A percentile compares a stretch with the other conserved stretches of the same genome.
Conservation (phyloP, 1,140 invertebrate species). For the Drosophila asahinai region DNA sequence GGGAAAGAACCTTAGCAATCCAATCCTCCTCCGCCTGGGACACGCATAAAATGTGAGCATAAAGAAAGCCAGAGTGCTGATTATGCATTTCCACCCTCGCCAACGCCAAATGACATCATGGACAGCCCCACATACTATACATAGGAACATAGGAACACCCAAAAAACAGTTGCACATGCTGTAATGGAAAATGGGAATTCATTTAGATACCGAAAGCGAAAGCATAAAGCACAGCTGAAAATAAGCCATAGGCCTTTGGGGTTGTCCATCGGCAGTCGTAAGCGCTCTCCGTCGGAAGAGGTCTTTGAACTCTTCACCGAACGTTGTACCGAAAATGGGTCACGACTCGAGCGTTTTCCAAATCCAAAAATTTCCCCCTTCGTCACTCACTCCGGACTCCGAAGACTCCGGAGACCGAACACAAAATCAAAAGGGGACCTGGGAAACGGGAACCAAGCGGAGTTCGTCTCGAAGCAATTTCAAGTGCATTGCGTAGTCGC, state of each 20-base stretch:
- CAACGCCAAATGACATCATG: constrained; percentile 66
- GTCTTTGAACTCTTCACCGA: constrained; percentile 70
- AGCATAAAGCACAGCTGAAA: constrained; percentile 56
- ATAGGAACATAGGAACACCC: neutral
- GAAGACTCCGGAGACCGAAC: neutral
- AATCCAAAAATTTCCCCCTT: constrained; percentile 55
- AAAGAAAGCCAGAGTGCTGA: constrained; percentile 34
- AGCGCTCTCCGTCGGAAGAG: constrained; percentile 16
- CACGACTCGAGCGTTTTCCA: constrained; percentile 58
- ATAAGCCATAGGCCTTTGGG: constrained; percentile 61
- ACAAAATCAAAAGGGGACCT: constrained; percentile 17
- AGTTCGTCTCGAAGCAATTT: constrained; percentile 58
- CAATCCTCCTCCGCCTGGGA: constrained; percentile 56
- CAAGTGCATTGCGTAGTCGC: constrained; percentile 75
- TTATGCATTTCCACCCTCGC: constrained; percentile 74
- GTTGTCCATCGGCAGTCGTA: constrained; percentile 42
- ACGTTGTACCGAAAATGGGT: constrained; percentile 72
- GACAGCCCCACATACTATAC: constrained; percentile 2
- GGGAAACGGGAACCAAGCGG: constrained; percentile 8
- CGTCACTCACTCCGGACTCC: constrained; percentile 5
- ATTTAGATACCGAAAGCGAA: constrained; percentile 72
- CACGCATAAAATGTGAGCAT: constrained; percentile 48
- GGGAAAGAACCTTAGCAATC: constrained; percentile 32
- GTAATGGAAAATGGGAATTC: constrained; percentile 36
- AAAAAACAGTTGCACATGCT: constrained; percentile 69